Conservation (phyloP, 2,888 invertebrate genomes). For the Yponomeuta evonymella region DNA sequence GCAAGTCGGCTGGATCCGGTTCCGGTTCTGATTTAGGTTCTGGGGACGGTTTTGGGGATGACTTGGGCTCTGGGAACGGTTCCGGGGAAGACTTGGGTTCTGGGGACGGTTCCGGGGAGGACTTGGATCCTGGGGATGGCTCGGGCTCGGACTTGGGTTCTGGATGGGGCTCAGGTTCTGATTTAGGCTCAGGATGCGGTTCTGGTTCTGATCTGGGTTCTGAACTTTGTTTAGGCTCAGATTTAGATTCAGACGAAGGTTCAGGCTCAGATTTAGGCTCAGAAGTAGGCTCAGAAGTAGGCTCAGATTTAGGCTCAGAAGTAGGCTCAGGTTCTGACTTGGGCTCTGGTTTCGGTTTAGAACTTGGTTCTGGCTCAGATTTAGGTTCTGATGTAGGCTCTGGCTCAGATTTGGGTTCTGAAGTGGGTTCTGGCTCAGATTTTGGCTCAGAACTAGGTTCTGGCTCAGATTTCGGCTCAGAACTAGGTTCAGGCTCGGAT, state of each 20-base stretch:
- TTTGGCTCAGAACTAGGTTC: conserved; percentile 43
- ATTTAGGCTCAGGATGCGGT: conserved; percentile 46
- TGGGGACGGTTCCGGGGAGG: conserved; percentile 42
- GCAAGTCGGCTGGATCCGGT: conserved; percentile 61
- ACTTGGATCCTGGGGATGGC: conserved; percentile 44
- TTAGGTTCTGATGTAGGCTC: conserved; percentile 45
- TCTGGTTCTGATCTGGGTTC: conserved; percentile 52
- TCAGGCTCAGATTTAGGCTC: conserved; percentile 50
- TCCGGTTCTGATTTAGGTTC: conserved; percentile 51
- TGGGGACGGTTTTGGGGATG: conserved; percentile 52
- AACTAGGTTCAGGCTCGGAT: conserved; percentile 51
- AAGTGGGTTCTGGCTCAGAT: conserved; percentile 43
- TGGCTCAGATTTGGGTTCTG: conserved; percentile 56
- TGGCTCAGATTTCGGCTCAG: conserved; percentile 54
- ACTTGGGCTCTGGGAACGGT: conserved; percentile 51
- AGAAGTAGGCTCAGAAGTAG: conserved; percentile 47
- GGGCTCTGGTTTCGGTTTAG: conserved; percentile 49
- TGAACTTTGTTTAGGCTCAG: conserved; percentile 51
- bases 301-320: conserved; percentile 39
- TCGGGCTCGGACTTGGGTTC: conserved; percentile 48
- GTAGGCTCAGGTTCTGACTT: conserved; percentile 45
- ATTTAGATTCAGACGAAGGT: conserved; percentile 44
- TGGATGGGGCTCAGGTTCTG: conserved; percentile 45
- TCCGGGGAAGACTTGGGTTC: conserved; percentile 64
- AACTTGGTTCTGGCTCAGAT: conserved; percentile 53